Evolutionary conservation across 2,113 vertebrate genomes (phyloP), one percentile per base, ranked within the genome.

Genomic region (Thomomys bottae): DNA sequence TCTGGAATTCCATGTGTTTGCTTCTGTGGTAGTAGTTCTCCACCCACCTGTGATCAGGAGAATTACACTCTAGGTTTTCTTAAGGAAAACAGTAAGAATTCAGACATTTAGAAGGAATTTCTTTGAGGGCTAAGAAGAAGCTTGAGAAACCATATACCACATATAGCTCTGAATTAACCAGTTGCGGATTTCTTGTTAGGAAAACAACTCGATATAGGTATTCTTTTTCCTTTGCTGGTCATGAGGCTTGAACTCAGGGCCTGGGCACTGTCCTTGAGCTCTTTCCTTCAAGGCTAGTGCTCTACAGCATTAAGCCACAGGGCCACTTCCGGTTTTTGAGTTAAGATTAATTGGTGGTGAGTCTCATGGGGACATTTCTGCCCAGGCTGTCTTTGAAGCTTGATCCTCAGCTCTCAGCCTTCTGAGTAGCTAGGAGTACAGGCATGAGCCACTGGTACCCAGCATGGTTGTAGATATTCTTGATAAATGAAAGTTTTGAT

Each of bases 41-140:
- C 98, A 98, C 97, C 98, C 98, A 96, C 96, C 97, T 98, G 97
- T 96, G 96, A 95, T 95, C 95, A 88, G 88, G 94, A 97, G 97
- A 98, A 98, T 91, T 98, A 93, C 97, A 98, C 90, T 96, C 88
- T 0, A 82, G 20, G 26, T 94, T 96, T 91, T 76, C 18, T 4
- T 79, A 76, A 84, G 70, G 81, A 84, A 87, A 80, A 76, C 30
- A n/a, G 26, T 26, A 59, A 59, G 20, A 94, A 68, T 71, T 77
- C 26, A 68, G 73, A 7, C 63, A 18, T 81, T 80, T 67, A 59
- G 11, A 79, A 75, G 71, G 84, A 17, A 64, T 64, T 90, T 83
- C 24, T 57, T 59, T 38, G 30, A 32, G 38, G 72, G 57, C 24
- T 15, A 67, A 70, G 38, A 36, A 59, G n/a, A 87, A 38, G 23